Percentiles rank a stretch among this genome's conserved stretches.
Evolutionary conservation across 2,888 invertebrate species (phyloP).

Genomic region (Protophormia terraenovae): DNA sequence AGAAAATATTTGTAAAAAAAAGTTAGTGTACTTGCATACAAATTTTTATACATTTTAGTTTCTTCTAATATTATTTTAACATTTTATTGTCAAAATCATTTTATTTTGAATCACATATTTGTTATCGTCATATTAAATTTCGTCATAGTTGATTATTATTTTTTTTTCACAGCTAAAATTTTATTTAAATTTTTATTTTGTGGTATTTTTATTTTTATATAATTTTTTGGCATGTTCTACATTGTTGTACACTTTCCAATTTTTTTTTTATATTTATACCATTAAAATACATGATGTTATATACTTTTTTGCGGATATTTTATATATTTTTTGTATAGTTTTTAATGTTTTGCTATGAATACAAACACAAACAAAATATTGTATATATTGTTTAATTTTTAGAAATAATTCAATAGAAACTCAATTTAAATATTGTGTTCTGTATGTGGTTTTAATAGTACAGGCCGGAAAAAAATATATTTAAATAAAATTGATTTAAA

Average conservation of each 20-base stretch:
- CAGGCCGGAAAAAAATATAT: neutral
- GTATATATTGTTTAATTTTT: conserved; percentile 46
- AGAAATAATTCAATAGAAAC: conserved; percentile 42
- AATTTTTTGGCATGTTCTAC: conserved; percentile 9
- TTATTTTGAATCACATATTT: neutral
- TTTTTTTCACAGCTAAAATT: neutral
- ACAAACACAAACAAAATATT: too few relatives aligned
- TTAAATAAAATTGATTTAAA: conserved; percentile 21
- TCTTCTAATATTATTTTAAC: too few relatives aligned
- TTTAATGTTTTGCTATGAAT: neutral
- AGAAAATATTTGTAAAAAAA: too few relatives aligned
- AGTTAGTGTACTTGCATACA: too few relatives aligned
- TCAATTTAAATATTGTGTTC: conserved; percentile 35
- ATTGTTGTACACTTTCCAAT: neutral
- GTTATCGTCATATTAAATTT: neutral
- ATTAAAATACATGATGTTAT: conserved; percentile 2
- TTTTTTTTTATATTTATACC: neutral
- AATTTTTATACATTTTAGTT: too few relatives aligned
- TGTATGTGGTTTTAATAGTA: conserved; percentile 9
- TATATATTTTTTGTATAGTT: neutral
- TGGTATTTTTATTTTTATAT: conserved; percentile 31
- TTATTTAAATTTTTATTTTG: conserved; percentile 21
- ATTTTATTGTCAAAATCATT: neutral
- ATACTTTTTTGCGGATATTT: neutral
- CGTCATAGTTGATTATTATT: neutral